Evolutionary conservation across 2,113 vertebrate species (phyloP).

Genomic region (Gallinago jamesoni): DNA sequence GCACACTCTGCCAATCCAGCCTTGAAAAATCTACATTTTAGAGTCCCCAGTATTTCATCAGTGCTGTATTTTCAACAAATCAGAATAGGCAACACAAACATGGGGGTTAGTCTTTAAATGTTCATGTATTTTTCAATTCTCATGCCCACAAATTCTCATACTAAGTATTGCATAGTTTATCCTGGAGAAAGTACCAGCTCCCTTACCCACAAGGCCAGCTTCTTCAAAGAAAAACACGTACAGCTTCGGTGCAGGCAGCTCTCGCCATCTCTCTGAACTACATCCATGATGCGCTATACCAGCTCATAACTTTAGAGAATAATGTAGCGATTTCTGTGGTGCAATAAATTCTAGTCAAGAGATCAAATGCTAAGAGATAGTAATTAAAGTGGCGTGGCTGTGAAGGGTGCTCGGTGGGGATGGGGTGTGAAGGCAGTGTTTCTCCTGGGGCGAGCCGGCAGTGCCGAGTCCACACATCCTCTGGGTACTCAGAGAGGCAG

Average conservation of each 20-base stretch:
- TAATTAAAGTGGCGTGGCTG: not conserved
- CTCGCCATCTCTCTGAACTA: not conserved
- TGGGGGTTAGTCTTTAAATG: not conserved
- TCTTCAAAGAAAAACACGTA: not conserved
- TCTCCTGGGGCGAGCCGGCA: not conserved
- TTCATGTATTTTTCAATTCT: not conserved
- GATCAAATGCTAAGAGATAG: not conserved
- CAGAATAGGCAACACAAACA: not conserved
- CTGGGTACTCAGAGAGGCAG: not conserved
- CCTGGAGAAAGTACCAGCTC: not conserved
- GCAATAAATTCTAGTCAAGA: not conserved
- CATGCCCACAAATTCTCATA: not conserved
- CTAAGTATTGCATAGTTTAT: not conserved
- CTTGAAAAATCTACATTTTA: not conserved
- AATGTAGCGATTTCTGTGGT: not conserved
- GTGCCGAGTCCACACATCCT: not conserved
- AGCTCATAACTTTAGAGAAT: not conserved
- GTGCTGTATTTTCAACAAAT: not conserved
- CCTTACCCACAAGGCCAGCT: not conserved
- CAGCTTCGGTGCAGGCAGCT: not conserved
- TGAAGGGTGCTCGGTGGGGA: not conserved
- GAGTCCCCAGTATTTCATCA: not conserved
- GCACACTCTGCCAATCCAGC: not conserved
- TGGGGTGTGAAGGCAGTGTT: not conserved
- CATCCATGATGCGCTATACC: accelerated